Evolutionary conservation across 2,797 vertebrate genomes (phyloP).

Genomic region (Ambastaia sidthimunki): DNA sequence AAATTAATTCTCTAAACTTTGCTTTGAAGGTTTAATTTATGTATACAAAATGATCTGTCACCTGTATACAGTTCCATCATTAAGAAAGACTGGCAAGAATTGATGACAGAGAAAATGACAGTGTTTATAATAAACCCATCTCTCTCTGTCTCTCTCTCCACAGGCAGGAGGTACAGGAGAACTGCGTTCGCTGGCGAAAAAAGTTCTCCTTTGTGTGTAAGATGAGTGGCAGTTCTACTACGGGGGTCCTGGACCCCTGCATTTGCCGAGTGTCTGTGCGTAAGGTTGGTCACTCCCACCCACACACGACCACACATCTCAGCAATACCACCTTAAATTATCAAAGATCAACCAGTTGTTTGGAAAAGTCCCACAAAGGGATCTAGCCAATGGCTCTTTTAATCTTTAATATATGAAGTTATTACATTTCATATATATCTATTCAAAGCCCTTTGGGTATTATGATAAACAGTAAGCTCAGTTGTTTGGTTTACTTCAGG

Average conservation of each 20-base stretch:
- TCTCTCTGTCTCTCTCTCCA: slow-evolving; percentile 2
- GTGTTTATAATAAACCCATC: neutral
- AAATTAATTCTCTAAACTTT: too few species aligned
- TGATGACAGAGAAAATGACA: neutral
- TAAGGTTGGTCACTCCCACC: slow-evolving; percentile 78
- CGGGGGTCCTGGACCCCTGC: slow-evolving; percentile 91
- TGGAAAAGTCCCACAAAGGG: neutral
- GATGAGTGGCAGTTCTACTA: slow-evolving; percentile 89
- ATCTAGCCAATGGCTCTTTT: neutral
- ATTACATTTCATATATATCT: neutral
- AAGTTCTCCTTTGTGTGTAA: slow-evolving; percentile 93
- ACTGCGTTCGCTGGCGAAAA: slow-evolving; percentile 92
- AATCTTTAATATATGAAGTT: neutral
- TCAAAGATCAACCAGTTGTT: neutral
- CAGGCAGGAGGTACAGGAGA: slow-evolving; percentile 94
- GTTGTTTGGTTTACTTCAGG: slow-evolving; percentile 6
- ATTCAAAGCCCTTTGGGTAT: neutral
- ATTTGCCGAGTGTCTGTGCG: slow-evolving; percentile 92
- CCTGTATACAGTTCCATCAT: too few species aligned
- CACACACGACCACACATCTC: neutral
- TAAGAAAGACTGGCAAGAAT: too few species aligned
- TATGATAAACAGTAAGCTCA: neutral
- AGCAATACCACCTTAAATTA: neutral
- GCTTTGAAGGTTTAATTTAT: too few species aligned
- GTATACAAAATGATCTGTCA: too few species aligned